Evolutionary conservation across 1,140 invertebrate species (phyloP).

Genomic region (Drosophila ercepeae): DNA sequence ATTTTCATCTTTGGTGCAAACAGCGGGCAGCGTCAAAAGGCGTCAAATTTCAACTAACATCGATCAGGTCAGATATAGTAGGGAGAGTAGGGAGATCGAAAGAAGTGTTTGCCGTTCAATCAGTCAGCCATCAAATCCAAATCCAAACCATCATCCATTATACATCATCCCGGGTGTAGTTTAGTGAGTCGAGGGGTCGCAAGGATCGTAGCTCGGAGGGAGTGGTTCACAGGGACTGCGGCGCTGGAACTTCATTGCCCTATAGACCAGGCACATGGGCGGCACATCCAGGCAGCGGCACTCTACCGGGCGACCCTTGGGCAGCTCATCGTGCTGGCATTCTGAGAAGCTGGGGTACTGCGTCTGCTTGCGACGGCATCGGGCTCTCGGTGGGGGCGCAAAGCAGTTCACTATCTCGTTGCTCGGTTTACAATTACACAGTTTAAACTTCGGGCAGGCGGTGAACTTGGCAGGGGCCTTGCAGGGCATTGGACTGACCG

Average conservation of each 20-base stretch:
- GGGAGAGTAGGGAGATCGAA: neutral
- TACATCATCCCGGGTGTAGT: neutral
- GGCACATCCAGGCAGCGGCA: slow-evolving; percentile 18
- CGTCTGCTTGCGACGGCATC: slow-evolving; percentile 10
- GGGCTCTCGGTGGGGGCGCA: neutral
- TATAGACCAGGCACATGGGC: neutral
- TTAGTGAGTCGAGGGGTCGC: neutral
- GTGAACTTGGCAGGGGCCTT: no score
- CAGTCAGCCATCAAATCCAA: neutral
- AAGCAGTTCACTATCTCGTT: neutral
- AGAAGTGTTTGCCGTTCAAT: neutral
- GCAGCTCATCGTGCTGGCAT: slow-evolving; percentile 16
- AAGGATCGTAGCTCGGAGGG: neutral
- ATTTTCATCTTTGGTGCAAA: neutral
- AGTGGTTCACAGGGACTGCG: neutral
- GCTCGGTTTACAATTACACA: slow-evolving; percentile 21
- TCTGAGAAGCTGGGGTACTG: slow-evolving; percentile 53
- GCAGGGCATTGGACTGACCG: slow-evolving; percentile 13
- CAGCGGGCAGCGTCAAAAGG: neutral
- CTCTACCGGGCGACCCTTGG: slow-evolving; percentile 18
- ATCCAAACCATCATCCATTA: neutral
- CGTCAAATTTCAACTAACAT: neutral
- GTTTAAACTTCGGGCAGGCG: slow-evolving; percentile 3
- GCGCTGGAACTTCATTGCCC: neutral
- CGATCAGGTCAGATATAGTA: neutral